Evolutionary conservation across 1,140 invertebrate genomes (phyloP), one percentile per base, ranked within the genome.

Genomic region (Onthophagus taurus): DNA sequence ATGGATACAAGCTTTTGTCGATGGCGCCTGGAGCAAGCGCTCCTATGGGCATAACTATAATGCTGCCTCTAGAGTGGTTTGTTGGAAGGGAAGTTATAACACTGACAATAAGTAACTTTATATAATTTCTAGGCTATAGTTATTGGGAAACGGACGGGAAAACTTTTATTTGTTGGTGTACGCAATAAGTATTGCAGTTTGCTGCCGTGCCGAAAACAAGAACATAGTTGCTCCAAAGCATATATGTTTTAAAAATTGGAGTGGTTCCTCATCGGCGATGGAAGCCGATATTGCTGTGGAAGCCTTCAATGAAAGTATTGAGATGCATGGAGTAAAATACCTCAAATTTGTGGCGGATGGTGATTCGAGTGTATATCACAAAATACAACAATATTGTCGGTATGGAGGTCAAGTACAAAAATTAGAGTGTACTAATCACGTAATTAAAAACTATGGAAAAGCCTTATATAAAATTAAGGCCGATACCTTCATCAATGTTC

Each of bases 11-110:
- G 63, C 64, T 12, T 48, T 59, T 29, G 50, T 48, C 19, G 64
- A 67, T 42, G 62, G 59, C 8, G 39, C 31, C 30, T 65, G 57
- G 58, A 30, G 43, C 7, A 63, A 66, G 45, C 38, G 61, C 38
- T 62, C 55, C 3, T 65, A 60, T 37, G 45, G 47, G n/a, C 53
- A 37, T 12, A 58, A 54, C 26, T 56, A 60, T 42, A 49, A 55
- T 48, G 50, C 61, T n/a, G 13, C 58, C 12, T 66, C 61, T 26
- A 57, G 58, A 9, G 51, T 24, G 19, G 56, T 57, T 13, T 45
- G 45, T 13, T n/a, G 11, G 24, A 5, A 37, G 4, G 16, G 5
- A 37, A 18, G 6, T 18, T 37, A 37, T 37, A 19, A 8, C 19
- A 20, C 5, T 7, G 4, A 7, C 8, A 41, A 29, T 41, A 24